Base-by-base conservation (phyloP, 2,888 invertebrate species). In the Cancer borealis region DNA sequence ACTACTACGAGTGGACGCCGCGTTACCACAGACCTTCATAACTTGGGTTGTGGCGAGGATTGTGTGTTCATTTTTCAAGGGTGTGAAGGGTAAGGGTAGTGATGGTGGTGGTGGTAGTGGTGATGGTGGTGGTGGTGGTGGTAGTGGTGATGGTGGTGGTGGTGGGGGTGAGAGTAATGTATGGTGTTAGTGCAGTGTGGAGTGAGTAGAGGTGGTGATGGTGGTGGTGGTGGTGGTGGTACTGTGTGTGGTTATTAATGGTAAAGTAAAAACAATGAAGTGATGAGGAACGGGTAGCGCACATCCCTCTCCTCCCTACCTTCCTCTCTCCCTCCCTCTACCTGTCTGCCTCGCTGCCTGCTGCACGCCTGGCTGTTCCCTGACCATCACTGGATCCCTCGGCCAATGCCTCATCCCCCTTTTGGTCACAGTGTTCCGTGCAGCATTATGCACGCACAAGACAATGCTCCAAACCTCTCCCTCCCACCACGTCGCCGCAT, bases 401-500 rank as follows among this genome's bases (percentile, higher is more conserved):
- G 66, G 88, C 88, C 60, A 92, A 92, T 92, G 49, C 88, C 92
- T 66, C 73, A 45, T 45, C 60, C 47, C 60, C 47, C 66, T 66
- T 39, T 92, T 88, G 92, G 92, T 92, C 66, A 88, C 88, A 88
- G 54, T 45, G 60, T 54, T 60, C 92, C 17, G 10, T 66, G 47
- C 66, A 39, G 54, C 21, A 92, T 92, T 88, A 88, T 88, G 60
- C 92, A 92, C 92, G 87, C 88, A 30, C 45, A 92, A 92, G 87
- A 92, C 92, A 92, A 92, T 92, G 88, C 88, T 60, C 26, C 12
- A 66, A 88, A 92, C n/a, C 84, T 49, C 45, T 39, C 87, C 47
- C 66, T 45, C 84, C 84, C 39, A 30, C 39, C 84, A 84, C 84
- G 84, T 3, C 84, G 84, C 39, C 84, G 39, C 84, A 84, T 84